phyloP scores from a whole-genome alignment of 2,113 vertebrate genomes.

The Nycticebus coucang region DNA sequence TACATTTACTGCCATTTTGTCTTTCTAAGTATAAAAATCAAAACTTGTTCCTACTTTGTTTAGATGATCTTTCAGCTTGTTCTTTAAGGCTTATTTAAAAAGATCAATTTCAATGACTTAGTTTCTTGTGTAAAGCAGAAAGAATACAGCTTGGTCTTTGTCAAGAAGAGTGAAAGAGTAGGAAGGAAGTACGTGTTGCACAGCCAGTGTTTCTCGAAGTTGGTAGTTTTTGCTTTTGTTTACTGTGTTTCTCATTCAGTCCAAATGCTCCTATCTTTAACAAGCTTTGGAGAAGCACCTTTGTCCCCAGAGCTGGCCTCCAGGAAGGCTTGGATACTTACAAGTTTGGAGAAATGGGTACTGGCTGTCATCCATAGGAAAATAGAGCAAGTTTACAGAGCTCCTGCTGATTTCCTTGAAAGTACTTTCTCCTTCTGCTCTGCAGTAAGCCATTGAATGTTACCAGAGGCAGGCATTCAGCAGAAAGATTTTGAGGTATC shows the following conservation, averaged over 20 bases:
- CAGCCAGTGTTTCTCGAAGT: background rate
- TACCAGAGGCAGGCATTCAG: background rate
- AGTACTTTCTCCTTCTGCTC: background rate
- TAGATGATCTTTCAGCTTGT: constrained; percentile 24
- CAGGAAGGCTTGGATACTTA: constrained; percentile 62
- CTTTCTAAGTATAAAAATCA: constrained; percentile 30
- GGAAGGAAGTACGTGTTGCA: constrained; percentile 75
- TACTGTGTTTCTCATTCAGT: background rate
- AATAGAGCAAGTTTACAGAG: constrained; percentile 55
- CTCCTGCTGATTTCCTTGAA: constrained; percentile 71
- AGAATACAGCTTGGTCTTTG: constrained; percentile 67
- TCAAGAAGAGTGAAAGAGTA: constrained; percentile 54
- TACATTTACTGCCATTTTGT: constrained; percentile 6
- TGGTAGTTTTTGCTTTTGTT: background rate
- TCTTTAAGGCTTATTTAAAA: constrained; percentile 24
- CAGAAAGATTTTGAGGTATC: constrained; percentile 23
- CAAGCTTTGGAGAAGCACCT: constrained; percentile 68
- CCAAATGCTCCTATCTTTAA: background rate
- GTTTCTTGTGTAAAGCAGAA: constrained; percentile 56
- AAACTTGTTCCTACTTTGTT: background rate
- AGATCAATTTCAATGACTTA: constrained; percentile 33
- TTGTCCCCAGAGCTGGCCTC: constrained; percentile 73
- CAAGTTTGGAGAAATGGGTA: constrained; percentile 45
- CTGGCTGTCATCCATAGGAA: constrained; percentile 73
- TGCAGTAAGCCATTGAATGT: constrained; percentile 26